Conservation (phyloP, 2,113 vertebrate species). For the Phylloscopus trochilus region DNA sequence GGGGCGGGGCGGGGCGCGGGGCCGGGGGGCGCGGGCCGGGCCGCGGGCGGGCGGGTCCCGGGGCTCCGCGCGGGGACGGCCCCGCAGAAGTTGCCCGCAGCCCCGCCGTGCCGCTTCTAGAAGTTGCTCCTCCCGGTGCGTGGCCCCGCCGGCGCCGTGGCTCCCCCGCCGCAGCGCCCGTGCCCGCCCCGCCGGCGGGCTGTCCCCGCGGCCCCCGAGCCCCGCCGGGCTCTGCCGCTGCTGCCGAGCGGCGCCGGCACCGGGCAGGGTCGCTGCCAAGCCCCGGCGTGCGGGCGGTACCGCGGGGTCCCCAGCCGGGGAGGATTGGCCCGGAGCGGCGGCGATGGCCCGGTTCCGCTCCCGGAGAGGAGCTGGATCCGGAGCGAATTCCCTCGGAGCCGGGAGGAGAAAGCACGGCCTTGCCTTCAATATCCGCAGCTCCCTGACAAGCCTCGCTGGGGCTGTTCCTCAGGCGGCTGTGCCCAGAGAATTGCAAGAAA, state of each 20-base stretch:
- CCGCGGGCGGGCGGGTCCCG: no score
- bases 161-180: no score
- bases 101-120: not conserved
- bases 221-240: not conserved
- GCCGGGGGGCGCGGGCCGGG: no score
- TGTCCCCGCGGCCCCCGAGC: not conserved
- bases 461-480: not conserved
- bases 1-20: no score
- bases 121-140: not conserved
- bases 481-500: not conserved
- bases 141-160: not conserved
- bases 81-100: no score
- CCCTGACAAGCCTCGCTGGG: not conserved
- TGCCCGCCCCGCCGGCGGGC: no score
- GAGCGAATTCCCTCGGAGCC: not conserved
- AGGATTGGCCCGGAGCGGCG: not conserved
- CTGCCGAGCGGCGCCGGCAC: not conserved
- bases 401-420: not conserved
- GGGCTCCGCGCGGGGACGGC: no score
- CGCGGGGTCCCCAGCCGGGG: accelerated
- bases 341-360: not conserved
- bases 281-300: not conserved
- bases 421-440: not conserved
- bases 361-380: accelerated
- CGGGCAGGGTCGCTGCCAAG: not conserved